Base-by-base conservation (phyloP, 2,113 vertebrate genomes). In the Microcebus jonahi region DNA sequence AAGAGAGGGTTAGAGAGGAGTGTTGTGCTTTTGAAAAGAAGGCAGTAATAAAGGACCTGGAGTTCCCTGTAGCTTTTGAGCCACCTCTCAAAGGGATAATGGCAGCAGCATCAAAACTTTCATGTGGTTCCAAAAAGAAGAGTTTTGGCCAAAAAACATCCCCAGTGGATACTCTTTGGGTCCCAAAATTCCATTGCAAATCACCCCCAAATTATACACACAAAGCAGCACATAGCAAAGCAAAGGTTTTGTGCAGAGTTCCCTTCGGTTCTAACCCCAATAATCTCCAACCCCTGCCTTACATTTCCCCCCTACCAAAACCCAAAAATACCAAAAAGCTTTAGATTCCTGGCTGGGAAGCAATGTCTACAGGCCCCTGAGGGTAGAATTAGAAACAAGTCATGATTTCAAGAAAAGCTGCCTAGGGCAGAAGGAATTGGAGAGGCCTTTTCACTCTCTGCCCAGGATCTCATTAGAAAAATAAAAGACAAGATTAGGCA, bases 121-220 rank as follows among this genome's bases (percentile, higher is more conserved):
- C 88, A 31, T 29, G 29, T 92, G 93, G 25, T 57, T 75, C 95
- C 81, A 93, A 82, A 95, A 96, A 94, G 95, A 95, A 97, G 15
- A 0, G 29, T 45, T 96, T 94, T 92, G 39, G 39, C 90, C 75
- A 88, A 97, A 97, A 94, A 61, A 86, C 68, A 27, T 75, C 91
- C 90, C 95, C 53, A 88, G 39, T 67, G 77, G 93, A 93, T 83
- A 92, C 76, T 97, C 94, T 90, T n/a, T 92, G 86, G 95, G 34
- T 95, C 50, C 91, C 96, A 77, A 85, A 65, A 91, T 96, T 96
- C 68, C 96, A 96, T 76, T 97, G 96, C 95, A 97, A 96, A 84
- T 84, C 96, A 95, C 25, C 73, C 95, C 80, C 75, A 90, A 87
- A 73, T 90, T 68, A 92, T 53, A 83, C 70, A 87, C 34, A 55